Base-by-base conservation (phyloP, 2,888 invertebrate species). In the Epinotia demarniana region DNA sequence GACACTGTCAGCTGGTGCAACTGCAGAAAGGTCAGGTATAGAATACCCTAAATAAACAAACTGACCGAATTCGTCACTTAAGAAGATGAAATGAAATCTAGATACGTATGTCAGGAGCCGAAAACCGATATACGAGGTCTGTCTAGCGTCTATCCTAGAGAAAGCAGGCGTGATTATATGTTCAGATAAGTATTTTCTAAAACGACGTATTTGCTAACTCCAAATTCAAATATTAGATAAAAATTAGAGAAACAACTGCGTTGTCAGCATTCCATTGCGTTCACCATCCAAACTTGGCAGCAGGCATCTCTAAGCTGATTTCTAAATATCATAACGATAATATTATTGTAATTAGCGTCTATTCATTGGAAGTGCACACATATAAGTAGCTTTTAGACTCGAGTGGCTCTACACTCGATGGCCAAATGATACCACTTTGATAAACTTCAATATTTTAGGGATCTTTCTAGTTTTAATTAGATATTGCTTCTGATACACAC, bases 331-430 rank as follows among this genome's bases (percentile, higher is more conserved):
- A 43, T 69, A 46, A 60, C 19, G 69, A 69, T 55, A 57, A 23
- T 75, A 70, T 70, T 70, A 70, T 75, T 70, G 69, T 70, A 75
- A 75, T 75, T 75, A 75, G 60, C 60, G n/a, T n/a, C 70, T 60
- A 75, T 75, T 66, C 49, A 60, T 43, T 39, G 70, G 69, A 60
- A 74, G 57, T 60, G 53, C 46, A 18, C 60, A 53, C 53, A 9
- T 43, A 67, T 60, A 43, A 64, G 58, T 70, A 64, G 63, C 75
- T n/a, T 23, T 74, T 53, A 27, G 9, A 60, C 16, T 46, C 58
- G 18, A 75, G 70, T 70, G 57, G 64, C 69, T 63, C 74, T 68
- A 19, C n/a, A 64, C 58, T 75, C 60, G 60, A 75, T 66, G 70
- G 53, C 64, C 69, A 58, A 75, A 60, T 18, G 75, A 74, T 75